phyloP scores from a whole-genome alignment of 2,888 invertebrate genomes.

The Plagodis pulveraria region DNA sequence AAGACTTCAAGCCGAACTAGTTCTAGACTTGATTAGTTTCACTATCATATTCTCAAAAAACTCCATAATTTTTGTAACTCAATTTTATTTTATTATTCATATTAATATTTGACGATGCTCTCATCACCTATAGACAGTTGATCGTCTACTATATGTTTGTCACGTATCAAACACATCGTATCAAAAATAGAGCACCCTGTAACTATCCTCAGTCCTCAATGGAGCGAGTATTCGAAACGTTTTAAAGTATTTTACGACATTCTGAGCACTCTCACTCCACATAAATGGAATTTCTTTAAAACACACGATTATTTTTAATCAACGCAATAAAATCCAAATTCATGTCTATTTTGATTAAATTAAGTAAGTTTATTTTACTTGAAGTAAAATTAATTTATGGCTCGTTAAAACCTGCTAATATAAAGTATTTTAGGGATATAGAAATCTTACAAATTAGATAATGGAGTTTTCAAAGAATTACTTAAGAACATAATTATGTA shows the following conservation, averaged over 20 bases:
- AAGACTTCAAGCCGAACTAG: no score
- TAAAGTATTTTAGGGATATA: not conserved
- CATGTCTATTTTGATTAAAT: conserved; percentile 34
- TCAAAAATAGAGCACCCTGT: conserved; percentile 20
- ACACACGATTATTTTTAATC: conserved; percentile 36
- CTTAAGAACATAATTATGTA: no score
- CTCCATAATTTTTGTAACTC: no score
- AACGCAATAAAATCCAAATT: conserved; percentile 30
- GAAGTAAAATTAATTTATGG: conserved; percentile 22
- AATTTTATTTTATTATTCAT: no score
- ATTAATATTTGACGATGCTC: no score
- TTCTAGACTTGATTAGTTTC: no score
- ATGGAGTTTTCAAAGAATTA: no score
- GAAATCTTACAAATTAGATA: no score
- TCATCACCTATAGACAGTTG: no score
- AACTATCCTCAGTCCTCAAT: conserved; percentile 32
- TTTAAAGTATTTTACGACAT: conserved; percentile 57
- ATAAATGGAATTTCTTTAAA: conserved; percentile 58
- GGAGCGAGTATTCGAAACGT: conserved; percentile 37
- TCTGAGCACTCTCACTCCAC: conserved; percentile 51
- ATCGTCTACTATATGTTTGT: no score
- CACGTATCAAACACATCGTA: no score
- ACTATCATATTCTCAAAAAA: no score
- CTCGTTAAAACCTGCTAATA: conserved; percentile 11
- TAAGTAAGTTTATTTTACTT: conserved; percentile 21